Percentiles rank a stretch among this genome's conserved stretches.
phyloP scores from a whole-genome alignment of 2,888 invertebrate genomes.

The Volucella bombylans region DNA sequence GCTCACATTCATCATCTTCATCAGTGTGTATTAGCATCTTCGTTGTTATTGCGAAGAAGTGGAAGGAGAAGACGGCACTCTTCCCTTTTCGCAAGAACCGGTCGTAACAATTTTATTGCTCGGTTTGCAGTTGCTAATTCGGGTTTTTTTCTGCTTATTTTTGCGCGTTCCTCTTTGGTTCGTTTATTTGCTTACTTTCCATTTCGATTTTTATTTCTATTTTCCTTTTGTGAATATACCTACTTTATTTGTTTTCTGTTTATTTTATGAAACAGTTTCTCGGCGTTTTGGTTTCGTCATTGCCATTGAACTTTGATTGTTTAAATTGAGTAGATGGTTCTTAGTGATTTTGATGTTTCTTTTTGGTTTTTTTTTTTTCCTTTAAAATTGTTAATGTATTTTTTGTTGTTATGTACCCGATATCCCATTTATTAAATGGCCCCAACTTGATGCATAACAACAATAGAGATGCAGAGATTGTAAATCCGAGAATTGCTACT shows the following conservation, averaged over 20 bases:
- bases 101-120: slow-evolving; percentile 36
- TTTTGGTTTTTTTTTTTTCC: background rate
- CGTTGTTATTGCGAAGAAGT: background rate
- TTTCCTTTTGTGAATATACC: slow-evolving; percentile 13
- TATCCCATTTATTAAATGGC: slow-evolving; percentile 61
- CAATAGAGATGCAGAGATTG: slow-evolving; percentile 2
- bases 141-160: slow-evolving; percentile 24
- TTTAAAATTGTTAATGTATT: background rate
- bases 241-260: slow-evolving; percentile 15
- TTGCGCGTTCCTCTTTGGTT: background rate
- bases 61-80: slow-evolving; percentile 15
- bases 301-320: slow-evolving; percentile 73
- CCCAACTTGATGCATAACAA: slow-evolving; percentile 57
- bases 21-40: background rate
- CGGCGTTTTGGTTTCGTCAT: slow-evolving; percentile 30
- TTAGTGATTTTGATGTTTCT: background rate
- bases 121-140: slow-evolving; percentile 26
- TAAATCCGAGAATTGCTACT: background rate
- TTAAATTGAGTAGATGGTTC: background rate
- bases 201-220: slow-evolving; percentile 55
- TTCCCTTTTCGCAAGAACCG: slow-evolving; percentile 63
- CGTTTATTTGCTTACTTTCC: slow-evolving; percentile 64
- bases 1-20: slow-evolving; percentile 11
- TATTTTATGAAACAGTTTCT: slow-evolving; percentile 29
- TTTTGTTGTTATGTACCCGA: slow-evolving; percentile 42